These are phyloP conservation scores for Drosophila anomalata DNA, from an alignment of 2,888 invertebrate genomes.

Conservation along the genomic window DNA sequence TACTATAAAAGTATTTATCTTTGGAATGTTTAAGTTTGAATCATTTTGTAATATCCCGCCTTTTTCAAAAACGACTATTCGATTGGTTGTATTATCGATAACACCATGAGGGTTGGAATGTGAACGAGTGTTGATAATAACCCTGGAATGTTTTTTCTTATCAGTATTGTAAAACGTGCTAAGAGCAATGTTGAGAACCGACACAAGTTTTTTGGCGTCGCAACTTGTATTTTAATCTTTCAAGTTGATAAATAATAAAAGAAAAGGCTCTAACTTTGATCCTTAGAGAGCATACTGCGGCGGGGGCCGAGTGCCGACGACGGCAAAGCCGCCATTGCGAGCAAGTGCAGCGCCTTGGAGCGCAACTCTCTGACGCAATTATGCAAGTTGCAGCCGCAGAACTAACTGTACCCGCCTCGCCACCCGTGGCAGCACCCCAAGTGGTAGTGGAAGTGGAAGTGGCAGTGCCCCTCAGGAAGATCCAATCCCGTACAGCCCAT, in stretches of 20 bases:
- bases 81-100: not conserved
- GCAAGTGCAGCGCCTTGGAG: slow-evolving; percentile 16
- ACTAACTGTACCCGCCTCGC: slow-evolving; percentile 67
- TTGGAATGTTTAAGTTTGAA: not conserved
- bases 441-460: slow-evolving; percentile 16
- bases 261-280: not conserved
- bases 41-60: not conserved
- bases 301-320: not conserved
- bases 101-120: not conserved
- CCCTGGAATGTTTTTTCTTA: not conserved
- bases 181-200: not conserved
- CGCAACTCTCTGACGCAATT: slow-evolving; percentile 57
- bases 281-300: not conserved
- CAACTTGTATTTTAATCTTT: slow-evolving; percentile 27
- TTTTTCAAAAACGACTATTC: not conserved
- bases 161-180: not conserved
- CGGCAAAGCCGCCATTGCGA: not conserved
- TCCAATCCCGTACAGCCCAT: slow-evolving; percentile 1
- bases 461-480: slow-evolving; percentile 14
- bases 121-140: not conserved
- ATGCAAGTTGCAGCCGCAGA: slow-evolving; percentile 68
- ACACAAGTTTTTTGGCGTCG: slow-evolving; percentile 4
- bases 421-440: slow-evolving; percentile 16
- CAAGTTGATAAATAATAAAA: not conserved
- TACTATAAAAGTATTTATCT: not conserved